Evolutionary conservation across 2,797 vertebrate genomes (phyloP).

Genomic region (Meriones psammophilus): DNA sequence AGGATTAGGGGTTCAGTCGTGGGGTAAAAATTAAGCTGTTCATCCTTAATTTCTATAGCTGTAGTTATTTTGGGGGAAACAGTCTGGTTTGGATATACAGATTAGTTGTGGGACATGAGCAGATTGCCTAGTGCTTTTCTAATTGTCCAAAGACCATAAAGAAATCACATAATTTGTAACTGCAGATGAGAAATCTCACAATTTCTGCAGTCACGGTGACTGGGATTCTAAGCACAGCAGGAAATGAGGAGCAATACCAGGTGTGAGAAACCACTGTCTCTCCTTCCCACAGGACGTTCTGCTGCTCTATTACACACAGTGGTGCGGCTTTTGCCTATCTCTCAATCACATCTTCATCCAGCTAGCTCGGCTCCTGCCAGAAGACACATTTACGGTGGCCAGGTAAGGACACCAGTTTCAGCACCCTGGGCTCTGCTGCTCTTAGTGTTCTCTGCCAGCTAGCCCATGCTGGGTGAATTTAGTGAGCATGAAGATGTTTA

Average conservation of each 20-base stretch:
- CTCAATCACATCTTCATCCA: slow-evolving; percentile 93
- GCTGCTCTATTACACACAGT: slow-evolving; percentile 91
- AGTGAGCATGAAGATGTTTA: background rate
- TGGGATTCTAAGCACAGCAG: background rate
- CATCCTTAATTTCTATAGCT: background rate
- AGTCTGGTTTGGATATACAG: background rate
- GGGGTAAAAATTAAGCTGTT: background rate
- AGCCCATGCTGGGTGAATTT: background rate
- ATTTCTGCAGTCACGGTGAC: background rate
- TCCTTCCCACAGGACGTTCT: slow-evolving; percentile 92
- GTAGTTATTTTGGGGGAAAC: background rate
- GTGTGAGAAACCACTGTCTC: background rate
- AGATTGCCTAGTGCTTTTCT: slow-evolving; percentile 33
- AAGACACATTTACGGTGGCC: slow-evolving; percentile 92
- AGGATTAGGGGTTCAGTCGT: background rate
- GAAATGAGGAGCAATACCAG: background rate
- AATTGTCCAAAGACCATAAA: background rate
- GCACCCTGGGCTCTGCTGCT: background rate
- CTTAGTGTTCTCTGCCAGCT: background rate
- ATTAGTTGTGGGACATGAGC: background rate
- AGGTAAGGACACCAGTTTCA: slow-evolving; percentile 89
- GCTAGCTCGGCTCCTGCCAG: slow-evolving; percentile 93
- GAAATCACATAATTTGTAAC: background rate
- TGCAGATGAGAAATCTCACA: background rate
- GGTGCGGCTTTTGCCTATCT: slow-evolving; percentile 92